Conservation (phyloP, 2,797 vertebrate genomes). For the Gallinago solitaria region DNA sequence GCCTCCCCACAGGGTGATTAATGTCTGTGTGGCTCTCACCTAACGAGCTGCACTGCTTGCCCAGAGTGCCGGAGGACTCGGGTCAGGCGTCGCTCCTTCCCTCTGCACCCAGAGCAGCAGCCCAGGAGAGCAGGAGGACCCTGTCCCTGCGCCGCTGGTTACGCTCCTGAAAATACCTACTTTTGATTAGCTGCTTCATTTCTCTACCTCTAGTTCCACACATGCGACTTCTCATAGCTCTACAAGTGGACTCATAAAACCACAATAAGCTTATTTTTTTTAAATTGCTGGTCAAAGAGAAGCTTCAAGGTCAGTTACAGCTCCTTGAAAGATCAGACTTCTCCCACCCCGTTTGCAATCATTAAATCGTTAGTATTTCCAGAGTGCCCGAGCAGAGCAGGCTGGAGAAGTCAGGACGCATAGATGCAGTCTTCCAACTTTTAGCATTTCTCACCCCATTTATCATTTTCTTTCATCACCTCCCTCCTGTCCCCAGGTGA, state of each 20-base stretch:
- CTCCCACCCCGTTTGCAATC: neutral
- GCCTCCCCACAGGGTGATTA: neutral
- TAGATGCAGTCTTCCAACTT: neutral
- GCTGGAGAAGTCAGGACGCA: neutral
- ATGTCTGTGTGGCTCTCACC: neutral
- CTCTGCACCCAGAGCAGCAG: neutral
- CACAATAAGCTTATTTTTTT: neutral
- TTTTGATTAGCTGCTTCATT: neutral
- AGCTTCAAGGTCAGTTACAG: neutral
- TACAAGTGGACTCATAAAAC: neutral
- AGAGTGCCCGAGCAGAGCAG: neutral
- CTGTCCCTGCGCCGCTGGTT: fast-evolving
- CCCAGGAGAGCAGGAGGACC: neutral
- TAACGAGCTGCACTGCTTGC: fast-evolving
- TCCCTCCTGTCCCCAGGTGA: neutral
- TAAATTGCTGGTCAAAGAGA: neutral
- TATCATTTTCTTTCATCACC: neutral
- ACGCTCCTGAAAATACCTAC: neutral
- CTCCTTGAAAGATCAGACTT: neutral
- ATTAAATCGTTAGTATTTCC: neutral
- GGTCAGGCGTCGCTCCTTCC: fast-evolving
- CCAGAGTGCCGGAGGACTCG: fast-evolving
- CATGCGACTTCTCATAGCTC: neutral
- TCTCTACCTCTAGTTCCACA: neutral
- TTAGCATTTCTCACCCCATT: neutral